Conservation (phyloP, 2,888 invertebrate species). For the Chalcosyrphus nemorum region DNA sequence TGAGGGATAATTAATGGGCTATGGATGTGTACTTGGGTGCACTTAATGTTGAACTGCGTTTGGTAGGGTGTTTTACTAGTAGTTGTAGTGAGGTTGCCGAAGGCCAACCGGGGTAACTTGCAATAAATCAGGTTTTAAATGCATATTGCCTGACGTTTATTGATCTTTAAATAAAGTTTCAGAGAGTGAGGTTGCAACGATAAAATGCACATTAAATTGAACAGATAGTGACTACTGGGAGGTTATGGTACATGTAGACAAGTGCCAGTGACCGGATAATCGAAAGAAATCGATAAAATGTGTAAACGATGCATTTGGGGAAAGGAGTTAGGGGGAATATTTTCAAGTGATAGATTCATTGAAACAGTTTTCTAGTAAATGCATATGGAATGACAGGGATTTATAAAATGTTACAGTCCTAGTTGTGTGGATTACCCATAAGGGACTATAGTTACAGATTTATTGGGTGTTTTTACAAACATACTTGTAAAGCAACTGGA, state of each 20-base stretch:
- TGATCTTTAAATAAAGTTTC: conserved; percentile 54
- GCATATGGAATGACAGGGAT: not conserved
- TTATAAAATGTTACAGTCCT: too few species aligned
- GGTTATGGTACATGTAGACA: not conserved
- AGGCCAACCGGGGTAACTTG: conserved; percentile 15
- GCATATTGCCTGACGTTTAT: conserved; percentile 64
- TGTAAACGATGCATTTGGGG: conserved; percentile 12
- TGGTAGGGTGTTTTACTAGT: conserved; percentile 15
- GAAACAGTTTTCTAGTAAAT: not conserved
- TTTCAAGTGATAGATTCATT: conserved; percentile 13
- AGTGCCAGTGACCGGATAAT: conserved; percentile 48
- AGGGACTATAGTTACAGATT: too few species aligned
- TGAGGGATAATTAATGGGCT: conserved; percentile 50
- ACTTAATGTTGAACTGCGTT: conserved; percentile 42
- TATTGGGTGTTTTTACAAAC: too few species aligned
- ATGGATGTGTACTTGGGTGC: conserved; percentile 20
- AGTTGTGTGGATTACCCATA: too few species aligned
- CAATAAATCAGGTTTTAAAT: conserved; percentile 70
- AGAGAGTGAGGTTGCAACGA: conserved; percentile 10
- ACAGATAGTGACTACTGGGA: not conserved
- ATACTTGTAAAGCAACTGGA: too few species aligned
- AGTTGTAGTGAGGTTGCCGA: conserved; percentile 29
- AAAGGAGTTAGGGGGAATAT: not conserved
- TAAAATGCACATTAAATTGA: conserved; percentile 55
- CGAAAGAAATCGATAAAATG: conserved; percentile 51